Evolutionary conservation across 2,888 invertebrate species (phyloP), one percentile per base, ranked within the genome.

Genomic region (Microplitis manilae): DNA sequence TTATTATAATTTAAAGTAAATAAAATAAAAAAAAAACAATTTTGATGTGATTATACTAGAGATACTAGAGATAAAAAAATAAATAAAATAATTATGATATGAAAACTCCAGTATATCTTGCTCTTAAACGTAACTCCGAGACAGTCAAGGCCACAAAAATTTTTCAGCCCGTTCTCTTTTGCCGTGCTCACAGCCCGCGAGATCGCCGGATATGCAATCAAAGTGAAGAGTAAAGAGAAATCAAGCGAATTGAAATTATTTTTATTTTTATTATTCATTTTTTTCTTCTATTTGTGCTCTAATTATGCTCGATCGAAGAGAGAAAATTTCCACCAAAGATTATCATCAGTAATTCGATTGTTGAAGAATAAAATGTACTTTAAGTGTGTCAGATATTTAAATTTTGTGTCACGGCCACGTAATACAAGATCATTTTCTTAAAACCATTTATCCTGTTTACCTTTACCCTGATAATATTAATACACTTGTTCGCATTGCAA

Each of bases 101-200:
- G 8, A 71, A 61, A 62, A 71, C 60, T 71, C 40, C 62, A 15
- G 61, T 71, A 39, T 71, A 39, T 62, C 62, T 62, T 30, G 62
- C 17, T 71, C 59, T n/a, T n/a, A 38, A 61, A 15, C 20, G 61
- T 71, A 30, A 71, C 39, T 62, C 39, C 39, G 61, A 38, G 60
- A 38, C 60, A 70, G 38, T 39, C 70, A 60, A 62, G 62, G 71
- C 62, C 61, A 30, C 65, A 38, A 71, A 8, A 41, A 68, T 41
- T 61, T 15, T 71, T 61, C n/a, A 60, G 17, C 4, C 71, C 62
- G 71, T 17, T 71, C 62, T 71, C 62, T 71, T 71, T 71, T 65
- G 38, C 65, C 6, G n/a, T 13, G 38, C 38, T 30, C 13, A 20
- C 30, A 65, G 65, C 13, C 38, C 65, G 38, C 20, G 20, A 65